phyloP scores from a whole-genome alignment of 1,140 invertebrate genomes.

The Drosophila sulfurigaster region DNA sequence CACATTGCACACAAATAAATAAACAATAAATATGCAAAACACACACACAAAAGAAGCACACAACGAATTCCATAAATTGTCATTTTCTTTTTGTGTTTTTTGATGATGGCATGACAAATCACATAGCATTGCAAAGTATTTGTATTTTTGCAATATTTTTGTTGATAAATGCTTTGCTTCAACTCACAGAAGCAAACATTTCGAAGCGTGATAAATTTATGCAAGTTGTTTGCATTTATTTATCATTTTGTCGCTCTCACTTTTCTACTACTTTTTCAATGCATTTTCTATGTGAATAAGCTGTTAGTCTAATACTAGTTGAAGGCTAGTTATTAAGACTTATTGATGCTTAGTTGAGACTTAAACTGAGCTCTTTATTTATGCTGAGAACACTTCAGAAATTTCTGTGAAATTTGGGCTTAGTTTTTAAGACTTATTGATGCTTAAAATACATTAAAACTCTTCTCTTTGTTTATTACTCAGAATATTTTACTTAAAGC shows the following conservation, averaged over 20 bases:
- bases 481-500: no score
- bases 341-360: no score
- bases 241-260: not conserved
- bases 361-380: no score
- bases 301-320: no score
- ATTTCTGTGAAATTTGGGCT: no score
- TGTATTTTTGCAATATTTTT: constrained; percentile 7
- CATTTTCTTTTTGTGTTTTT: not conserved
- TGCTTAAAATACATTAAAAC: no score
- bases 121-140: constrained; percentile 1
- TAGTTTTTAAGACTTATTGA: no score
- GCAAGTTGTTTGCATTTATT: not conserved
- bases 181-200: not conserved
- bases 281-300: no score
- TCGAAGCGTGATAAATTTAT: constrained; percentile 4
- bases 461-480: no score
- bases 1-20: constrained; percentile 31
- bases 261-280: not conserved
- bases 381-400: no score
- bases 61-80: constrained; percentile 10
- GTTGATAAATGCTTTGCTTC: constrained; percentile 4
- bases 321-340: no score
- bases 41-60: not conserved
- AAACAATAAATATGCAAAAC: not conserved
- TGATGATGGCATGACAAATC: constrained; percentile 2